phyloP scores from a whole-genome alignment of 1,140 invertebrate genomes.

The Macrotrachela quadricornifera region DNA sequence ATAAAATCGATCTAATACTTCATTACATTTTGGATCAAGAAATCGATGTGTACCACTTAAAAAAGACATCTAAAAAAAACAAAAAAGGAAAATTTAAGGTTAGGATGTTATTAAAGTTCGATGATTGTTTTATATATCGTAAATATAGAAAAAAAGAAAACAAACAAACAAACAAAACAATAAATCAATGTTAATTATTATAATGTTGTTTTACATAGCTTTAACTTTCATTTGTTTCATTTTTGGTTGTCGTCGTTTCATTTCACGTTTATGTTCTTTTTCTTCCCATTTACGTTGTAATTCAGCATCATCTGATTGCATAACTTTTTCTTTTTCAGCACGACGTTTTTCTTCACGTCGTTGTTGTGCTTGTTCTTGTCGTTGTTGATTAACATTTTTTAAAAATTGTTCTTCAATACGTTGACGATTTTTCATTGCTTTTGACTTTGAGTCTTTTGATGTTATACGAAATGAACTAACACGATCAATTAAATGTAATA shows the following conservation, averaged over 20 bases:
- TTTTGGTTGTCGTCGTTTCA: constrained; percentile 77
- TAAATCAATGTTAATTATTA: no score
- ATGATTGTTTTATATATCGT: no score
- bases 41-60: no score
- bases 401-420: constrained; percentile 73
- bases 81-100: no score
- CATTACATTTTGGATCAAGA: no score
- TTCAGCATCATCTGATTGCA: constrained; percentile 77
- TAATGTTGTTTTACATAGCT: constrained; percentile 23
- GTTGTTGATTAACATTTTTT: constrained; percentile 70
- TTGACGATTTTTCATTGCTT: constrained; percentile 74
- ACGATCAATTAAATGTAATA: constrained; percentile 77
- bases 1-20: no score
- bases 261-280: constrained; percentile 70
- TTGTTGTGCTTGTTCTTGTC: constrained; percentile 60
- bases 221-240: constrained; percentile 93
- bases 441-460: constrained; percentile 72
- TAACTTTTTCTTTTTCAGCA: constrained; percentile 55
- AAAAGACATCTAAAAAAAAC: no score
- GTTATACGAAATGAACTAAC: constrained; percentile 63
- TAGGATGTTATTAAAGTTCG: no score
- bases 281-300: constrained; percentile 81
- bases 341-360: constrained; percentile 64
- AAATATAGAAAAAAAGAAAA: no score
- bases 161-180: no score